These are phyloP conservation scores for Agrypnus murinus DNA, from an alignment of 2,888 invertebrate species.

Conservation along the genomic window DNA sequence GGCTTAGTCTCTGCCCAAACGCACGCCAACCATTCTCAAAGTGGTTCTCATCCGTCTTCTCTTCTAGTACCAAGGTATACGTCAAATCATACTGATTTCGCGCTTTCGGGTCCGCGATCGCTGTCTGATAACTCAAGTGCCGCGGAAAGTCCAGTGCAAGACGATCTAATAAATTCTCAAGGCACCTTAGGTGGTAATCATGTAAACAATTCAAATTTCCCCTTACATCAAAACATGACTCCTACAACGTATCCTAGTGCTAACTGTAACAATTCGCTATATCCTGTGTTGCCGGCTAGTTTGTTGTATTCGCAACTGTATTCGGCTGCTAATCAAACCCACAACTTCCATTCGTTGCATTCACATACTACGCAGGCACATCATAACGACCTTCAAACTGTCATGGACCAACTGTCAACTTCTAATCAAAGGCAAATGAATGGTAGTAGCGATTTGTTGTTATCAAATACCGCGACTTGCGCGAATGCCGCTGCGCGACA, in stretches of 20 bases:
- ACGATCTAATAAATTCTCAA: constrained; percentile 81
- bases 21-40: constrained; percentile 73
- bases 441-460: constrained; percentile 70
- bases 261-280: constrained; percentile 83
- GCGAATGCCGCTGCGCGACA: constrained; percentile 76
- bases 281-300: constrained; percentile 87
- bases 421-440: constrained; percentile 75
- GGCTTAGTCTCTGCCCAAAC: constrained; percentile 77
- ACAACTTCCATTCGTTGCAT: constrained; percentile 82
- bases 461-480: constrained; percentile 76
- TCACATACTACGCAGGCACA: constrained; percentile 75
- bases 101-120: constrained; percentile 82
- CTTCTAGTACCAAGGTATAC: constrained; percentile 81
- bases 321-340: constrained; percentile 84
- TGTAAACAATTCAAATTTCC: constrained; percentile 78
- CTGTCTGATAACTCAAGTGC: constrained; percentile 88
- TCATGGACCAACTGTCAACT: constrained; percentile 84
- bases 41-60: constrained; percentile 69
- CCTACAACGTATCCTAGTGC: constrained; percentile 72
- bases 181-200: constrained; percentile 75
- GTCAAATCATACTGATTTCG: constrained; percentile 78
- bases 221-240: constrained; percentile 72
- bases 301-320: constrained; percentile 89
- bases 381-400: constrained; percentile 82
- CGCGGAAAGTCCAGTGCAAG: constrained; percentile 88